Evolutionary conservation across 2,797 vertebrate genomes (phyloP).

Genomic region (Amazona finschi): DNA sequence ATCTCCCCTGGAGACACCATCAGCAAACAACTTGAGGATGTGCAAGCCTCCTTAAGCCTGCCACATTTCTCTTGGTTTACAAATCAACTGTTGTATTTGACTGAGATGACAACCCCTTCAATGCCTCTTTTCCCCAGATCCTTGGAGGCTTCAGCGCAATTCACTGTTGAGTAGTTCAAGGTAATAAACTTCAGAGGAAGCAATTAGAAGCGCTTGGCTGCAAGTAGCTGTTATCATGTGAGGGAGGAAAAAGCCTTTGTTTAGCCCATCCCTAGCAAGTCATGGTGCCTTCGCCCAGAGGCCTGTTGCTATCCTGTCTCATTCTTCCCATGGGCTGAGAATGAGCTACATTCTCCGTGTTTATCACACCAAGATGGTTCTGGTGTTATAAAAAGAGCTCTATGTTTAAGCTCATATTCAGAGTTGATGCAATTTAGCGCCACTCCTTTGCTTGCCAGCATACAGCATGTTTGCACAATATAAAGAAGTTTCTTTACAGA

Average conservation of each 20-base stretch:
- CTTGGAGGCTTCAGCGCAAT: background rate
- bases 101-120: background rate
- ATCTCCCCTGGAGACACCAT: background rate
- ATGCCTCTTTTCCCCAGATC: background rate
- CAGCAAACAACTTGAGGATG: background rate
- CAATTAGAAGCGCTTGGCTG: background rate
- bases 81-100: background rate
- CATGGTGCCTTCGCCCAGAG: accelerated
- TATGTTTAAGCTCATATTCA: background rate
- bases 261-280: background rate
- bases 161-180: background rate
- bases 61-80: background rate
- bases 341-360: background rate
- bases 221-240: background rate
- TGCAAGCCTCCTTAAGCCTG: background rate
- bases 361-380: background rate
- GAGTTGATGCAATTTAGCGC: background rate
- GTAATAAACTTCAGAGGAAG: background rate
- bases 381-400: conserved; percentile 28
- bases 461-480: background rate
- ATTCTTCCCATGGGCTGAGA: background rate
- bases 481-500: conserved; percentile 9
- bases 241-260: background rate
- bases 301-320: background rate
- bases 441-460: conserved; percentile 27